A percentile compares a stretch with the other conserved stretches of the same genome.
These are phyloP conservation scores for Subacronicta megacephala DNA, from an alignment of 2,888 invertebrate species.

Conservation along the genomic window DNA sequence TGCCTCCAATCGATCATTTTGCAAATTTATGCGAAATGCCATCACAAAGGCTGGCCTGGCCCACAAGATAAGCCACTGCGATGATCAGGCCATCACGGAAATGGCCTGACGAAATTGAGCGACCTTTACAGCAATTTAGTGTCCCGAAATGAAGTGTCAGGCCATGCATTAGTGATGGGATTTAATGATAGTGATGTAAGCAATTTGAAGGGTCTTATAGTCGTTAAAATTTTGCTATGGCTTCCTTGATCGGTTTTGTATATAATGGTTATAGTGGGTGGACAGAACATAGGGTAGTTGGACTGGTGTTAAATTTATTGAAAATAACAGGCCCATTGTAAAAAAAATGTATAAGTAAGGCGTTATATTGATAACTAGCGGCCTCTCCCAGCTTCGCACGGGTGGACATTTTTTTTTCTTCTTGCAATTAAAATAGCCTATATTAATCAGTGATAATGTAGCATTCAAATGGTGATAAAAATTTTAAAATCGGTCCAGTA, in stretches of 20 bases:
- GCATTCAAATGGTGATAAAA: too few species aligned
- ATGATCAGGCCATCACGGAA: slow-evolving; percentile 52
- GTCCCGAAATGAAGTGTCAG: slow-evolving; percentile 38
- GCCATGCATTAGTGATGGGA: slow-evolving; percentile 3
- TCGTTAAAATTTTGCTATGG: slow-evolving; percentile 19
- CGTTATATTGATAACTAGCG: too few species aligned
- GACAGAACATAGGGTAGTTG: too few species aligned
- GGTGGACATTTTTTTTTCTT: too few species aligned
- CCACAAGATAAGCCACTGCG: slow-evolving; percentile 51
- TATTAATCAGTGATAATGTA: too few species aligned
- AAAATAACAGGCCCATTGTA: too few species aligned
- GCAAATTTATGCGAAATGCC: slow-evolving; percentile 59
- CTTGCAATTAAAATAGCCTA: too few species aligned
- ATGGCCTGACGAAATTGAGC: slow-evolving; percentile 47
- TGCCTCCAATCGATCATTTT: slow-evolving; percentile 59
- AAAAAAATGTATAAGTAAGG: too few species aligned
- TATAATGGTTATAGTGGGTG: slow-evolving; percentile 15
- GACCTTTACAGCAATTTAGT: slow-evolving; percentile 36
- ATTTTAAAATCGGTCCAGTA: too few species aligned
- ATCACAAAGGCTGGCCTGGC: slow-evolving; percentile 51
- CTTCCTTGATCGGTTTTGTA: background rate
- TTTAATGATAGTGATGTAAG: slow-evolving; percentile 7
- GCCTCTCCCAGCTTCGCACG: too few species aligned
- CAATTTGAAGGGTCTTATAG: background rate
- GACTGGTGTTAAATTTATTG: too few species aligned